These are phyloP conservation scores for Lasiurus borealis DNA, from an alignment of 2,113 vertebrate species.

Conservation along the genomic window DNA sequence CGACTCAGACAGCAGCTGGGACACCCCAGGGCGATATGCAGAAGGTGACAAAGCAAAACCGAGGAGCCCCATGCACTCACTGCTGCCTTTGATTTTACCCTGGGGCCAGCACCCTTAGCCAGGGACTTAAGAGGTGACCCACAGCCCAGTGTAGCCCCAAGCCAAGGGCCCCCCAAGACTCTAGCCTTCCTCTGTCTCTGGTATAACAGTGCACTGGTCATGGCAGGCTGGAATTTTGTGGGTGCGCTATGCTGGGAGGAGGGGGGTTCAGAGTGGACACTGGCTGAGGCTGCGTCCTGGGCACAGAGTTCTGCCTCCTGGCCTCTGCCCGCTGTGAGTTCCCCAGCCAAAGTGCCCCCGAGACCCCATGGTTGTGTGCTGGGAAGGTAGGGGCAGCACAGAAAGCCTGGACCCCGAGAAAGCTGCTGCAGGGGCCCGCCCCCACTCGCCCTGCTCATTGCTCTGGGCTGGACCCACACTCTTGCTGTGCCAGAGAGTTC, in stretches of 20 bases:
- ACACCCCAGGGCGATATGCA: background rate
- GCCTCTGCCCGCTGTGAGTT: too few species aligned
- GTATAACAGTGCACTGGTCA: too few species aligned
- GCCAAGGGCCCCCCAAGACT: too few species aligned
- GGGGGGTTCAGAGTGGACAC: background rate
- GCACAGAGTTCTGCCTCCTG: background rate
- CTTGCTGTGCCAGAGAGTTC: background rate
- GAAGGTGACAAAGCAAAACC: background rate
- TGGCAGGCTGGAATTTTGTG: background rate
- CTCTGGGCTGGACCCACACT: background rate
- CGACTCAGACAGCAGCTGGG: too few species aligned
- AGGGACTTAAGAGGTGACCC: background rate
- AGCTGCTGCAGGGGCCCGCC: background rate
- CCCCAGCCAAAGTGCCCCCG: background rate
- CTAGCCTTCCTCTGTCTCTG: too few species aligned
- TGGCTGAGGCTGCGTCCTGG: too few species aligned
- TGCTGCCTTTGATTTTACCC: background rate
- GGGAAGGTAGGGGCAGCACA: too few species aligned
- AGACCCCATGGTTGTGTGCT: background rate
- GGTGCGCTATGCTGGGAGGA: background rate
- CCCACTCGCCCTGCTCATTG: background rate
- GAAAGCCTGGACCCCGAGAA: too few species aligned
- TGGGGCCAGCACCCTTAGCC: background rate
- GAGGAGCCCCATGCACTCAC: background rate
- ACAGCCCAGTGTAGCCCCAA: too few species aligned